Evolutionary conservation across 2,113 vertebrate species (phyloP), one percentile per base, ranked within the genome.

Genomic region (Channa argus): DNA sequence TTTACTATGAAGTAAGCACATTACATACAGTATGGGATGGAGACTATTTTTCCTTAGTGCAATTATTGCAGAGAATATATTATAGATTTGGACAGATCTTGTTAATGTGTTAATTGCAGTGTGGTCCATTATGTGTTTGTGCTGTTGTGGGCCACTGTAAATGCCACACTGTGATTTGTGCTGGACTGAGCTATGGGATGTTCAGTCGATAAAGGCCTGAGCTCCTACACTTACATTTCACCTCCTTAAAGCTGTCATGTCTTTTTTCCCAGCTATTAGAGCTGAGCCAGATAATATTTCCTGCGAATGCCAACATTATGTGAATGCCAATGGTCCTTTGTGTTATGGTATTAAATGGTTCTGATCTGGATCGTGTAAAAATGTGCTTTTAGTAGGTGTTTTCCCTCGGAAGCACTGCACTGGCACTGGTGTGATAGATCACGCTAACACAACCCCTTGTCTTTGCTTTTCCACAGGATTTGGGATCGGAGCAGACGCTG

Each of bases 381-480:
- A 79, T 43, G 14, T 38, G 63, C 60, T 53, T 9, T 44, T 15
- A 49, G 38, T n/a, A 41, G 0, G 8, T 63, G 51, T 47, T 58
- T 63, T 47, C 60, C 12, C 41, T 63, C 50, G 49, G 37, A 15
- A 33, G 38, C 5, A 1, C 13, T 51, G 24, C 46, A 1, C 43
- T 50, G 54, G 24, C 24, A 24, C 15, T 58, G 54, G 43, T 5
- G 56, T 46, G 24, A 49, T 70, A 38, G 74, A 49, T 82, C 38
- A 11, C 43, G 11, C 71, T 80, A 56, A 85, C 72, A 44, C 38
- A 5, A 46, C 11, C 33, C 8, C 36, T 1, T 63, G 56, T 36
- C 47, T 80, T 41, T 82, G 68, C 13, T 62, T 49, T 14, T 77
- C 43, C 52, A 3, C 79, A 91, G 91, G 78, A 61, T 63, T 55